These are phyloP conservation scores for Perdix hodgsoniae DNA, from an alignment of 2,797 vertebrate species.

Conservation along the genomic window DNA sequence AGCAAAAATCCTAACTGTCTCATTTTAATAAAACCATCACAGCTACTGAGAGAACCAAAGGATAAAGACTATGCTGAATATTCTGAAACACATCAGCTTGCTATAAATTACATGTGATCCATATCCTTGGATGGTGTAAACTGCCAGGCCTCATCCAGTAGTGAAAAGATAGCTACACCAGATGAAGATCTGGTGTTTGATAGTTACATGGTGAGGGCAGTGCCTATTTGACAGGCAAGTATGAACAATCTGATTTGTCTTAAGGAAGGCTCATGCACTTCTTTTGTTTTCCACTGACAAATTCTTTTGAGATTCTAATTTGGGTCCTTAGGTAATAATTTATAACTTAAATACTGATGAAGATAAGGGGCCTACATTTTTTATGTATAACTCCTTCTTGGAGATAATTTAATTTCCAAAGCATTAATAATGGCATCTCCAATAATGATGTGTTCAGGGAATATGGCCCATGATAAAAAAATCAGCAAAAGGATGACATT, in stretches of 20 bases:
- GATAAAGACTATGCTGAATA: background rate
- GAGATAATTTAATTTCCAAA: conserved; percentile 53
- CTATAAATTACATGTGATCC: background rate
- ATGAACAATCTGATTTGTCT: conserved; percentile 26
- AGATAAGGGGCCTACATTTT: background rate
- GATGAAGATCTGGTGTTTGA: background rate
- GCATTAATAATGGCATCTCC: conserved; percentile 3
- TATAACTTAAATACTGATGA: conserved; percentile 25
- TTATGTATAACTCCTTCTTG: background rate
- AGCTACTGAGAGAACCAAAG: background rate
- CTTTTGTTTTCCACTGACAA: conserved; percentile 13
- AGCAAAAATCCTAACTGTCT: background rate
- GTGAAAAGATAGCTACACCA: background rate
- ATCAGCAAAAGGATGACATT: background rate
- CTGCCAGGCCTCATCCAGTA: background rate
- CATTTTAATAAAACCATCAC: background rate
- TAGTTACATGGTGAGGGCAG: background rate
- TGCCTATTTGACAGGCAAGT: background rate
- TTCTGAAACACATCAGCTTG: background rate
- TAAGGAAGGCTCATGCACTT: conserved; percentile 9
- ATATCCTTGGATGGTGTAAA: background rate
- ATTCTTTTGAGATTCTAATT: conserved; percentile 51
- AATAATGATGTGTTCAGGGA: conserved; percentile 27
- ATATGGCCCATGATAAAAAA: conserved; percentile 32
- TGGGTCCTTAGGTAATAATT: conserved; percentile 34